Percentiles rank a stretch among this genome's conserved stretches.
These are phyloP conservation scores for Hydractinia symbiolongicarpus DNA, from an alignment of 30 jellyfish, hydroid and myxozoan genomes.

Conservation along the genomic window DNA sequence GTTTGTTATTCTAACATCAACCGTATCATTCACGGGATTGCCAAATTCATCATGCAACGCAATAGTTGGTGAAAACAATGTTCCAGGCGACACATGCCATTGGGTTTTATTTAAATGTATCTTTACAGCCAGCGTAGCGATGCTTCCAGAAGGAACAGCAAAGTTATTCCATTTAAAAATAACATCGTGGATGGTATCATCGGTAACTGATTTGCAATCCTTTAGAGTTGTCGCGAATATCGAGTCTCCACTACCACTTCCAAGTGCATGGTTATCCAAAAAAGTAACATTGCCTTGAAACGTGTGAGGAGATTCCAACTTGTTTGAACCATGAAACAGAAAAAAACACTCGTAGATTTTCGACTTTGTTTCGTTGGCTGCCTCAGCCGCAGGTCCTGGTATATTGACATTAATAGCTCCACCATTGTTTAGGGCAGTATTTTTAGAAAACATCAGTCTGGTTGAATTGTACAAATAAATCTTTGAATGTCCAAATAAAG, in stretches of 20 bases:
- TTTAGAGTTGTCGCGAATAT: slow-evolving; percentile 9
- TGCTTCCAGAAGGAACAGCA: background rate
- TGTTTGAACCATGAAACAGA: background rate
- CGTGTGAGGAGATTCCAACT: background rate
- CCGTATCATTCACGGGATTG: slow-evolving; percentile 9
- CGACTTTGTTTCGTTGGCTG: background rate
- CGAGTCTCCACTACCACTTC: slow-evolving; percentile 11
- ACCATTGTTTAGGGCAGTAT: slow-evolving; percentile 12
- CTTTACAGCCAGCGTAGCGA: slow-evolving; percentile 3
- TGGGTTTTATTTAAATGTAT: background rate
- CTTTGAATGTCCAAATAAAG: slow-evolving; percentile 14
- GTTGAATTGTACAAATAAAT: slow-evolving; percentile 2
- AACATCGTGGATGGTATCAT: background rate
- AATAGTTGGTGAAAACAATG: background rate
- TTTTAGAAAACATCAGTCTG: background rate
- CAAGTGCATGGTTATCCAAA: background rate
- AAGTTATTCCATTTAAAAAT: background rate
- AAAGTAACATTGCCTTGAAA: background rate
- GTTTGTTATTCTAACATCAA: slow-evolving; percentile 1
- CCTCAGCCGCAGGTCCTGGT: slow-evolving; percentile 1
- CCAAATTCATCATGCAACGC: slow-evolving; percentile 6
- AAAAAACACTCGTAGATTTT: background rate
- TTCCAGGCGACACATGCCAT: slow-evolving; percentile 14
- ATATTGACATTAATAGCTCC: slow-evolving; percentile 19
- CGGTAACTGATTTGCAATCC: background rate